A percentile compares a stretch with the other conserved stretches of the same genome.
phyloP scores from a whole-genome alignment of 2,113 vertebrate species.

The Steatornis caripensis region DNA sequence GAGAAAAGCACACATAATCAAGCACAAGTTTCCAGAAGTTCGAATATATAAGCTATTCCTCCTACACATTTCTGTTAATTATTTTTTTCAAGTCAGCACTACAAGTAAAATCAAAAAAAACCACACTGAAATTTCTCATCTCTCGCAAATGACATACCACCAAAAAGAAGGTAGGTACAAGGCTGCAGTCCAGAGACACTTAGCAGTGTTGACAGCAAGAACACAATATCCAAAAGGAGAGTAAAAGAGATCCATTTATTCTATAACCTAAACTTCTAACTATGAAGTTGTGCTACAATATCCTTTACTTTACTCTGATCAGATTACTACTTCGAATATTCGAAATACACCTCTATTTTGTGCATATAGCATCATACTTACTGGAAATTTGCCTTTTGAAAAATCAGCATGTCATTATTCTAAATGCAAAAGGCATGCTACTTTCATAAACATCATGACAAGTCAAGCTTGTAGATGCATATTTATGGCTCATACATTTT shows the following conservation, averaged over 20 bases:
- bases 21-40: background rate
- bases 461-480: background rate
- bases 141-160: background rate
- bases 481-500: slow-evolving; percentile 35
- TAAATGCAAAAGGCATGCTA: background rate
- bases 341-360: background rate
- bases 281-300: background rate
- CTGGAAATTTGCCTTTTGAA: background rate
- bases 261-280: background rate
- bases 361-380: background rate
- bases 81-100: background rate
- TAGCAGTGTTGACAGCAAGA: background rate
- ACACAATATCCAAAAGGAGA: background rate
- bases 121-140: background rate
- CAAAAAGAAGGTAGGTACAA: background rate
- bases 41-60: background rate
- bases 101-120: background rate
- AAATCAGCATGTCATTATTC: slow-evolving; percentile 1
- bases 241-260: background rate
- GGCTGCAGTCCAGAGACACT: background rate
- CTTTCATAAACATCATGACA: background rate
- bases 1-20: background rate
- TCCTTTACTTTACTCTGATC: background rate
- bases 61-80: background rate
- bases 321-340: background rate